These are phyloP conservation scores for Chiloscyllium plagiosum DNA, from an alignment of 2,113 vertebrate species.

Conservation along the genomic window DNA sequence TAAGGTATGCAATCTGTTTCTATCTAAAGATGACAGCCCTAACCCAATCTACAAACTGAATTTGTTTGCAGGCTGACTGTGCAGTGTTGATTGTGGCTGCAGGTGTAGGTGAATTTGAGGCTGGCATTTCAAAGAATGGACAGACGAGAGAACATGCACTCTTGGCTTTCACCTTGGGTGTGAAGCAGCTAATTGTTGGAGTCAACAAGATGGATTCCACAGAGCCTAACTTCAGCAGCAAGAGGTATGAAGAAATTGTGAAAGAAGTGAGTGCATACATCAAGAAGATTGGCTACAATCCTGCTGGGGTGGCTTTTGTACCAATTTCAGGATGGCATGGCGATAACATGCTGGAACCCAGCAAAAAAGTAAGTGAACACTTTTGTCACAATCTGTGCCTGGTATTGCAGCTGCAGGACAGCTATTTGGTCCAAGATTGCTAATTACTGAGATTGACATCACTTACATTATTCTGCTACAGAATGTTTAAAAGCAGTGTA, in stretches of 20 bases:
- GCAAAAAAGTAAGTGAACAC: slow-evolving; percentile 49
- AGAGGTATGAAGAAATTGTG: slow-evolving; percentile 61
- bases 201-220: slow-evolving; percentile 73
- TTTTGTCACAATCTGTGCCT: neutral
- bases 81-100: slow-evolving; percentile 53
- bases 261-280: slow-evolving; percentile 69
- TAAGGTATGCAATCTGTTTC: no score
- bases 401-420: no score
- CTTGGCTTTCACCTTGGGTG: slow-evolving; percentile 52
- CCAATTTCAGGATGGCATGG: slow-evolving; percentile 70
- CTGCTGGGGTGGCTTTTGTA: slow-evolving; percentile 58
- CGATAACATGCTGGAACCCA: slow-evolving; percentile 67
- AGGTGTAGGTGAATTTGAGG: slow-evolving; percentile 53
- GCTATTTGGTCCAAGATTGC: no score
- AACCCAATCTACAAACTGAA: neutral
- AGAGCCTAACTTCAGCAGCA: slow-evolving; percentile 63
- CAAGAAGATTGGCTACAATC: slow-evolving; percentile 72
- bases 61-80: slow-evolving; percentile 47
- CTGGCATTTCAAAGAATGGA: slow-evolving; percentile 53
- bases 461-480: no score
- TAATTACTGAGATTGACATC: no score
- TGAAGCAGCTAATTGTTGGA: slow-evolving; percentile 64
- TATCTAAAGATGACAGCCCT: no score
- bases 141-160: slow-evolving; percentile 54
- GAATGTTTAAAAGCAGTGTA: neutral